Percentiles rank a stretch among this genome's conserved stretches.
These are phyloP conservation scores for Ephydatia muelleri DNA, from an alignment of 37 sponge, comb jelly and placozoan species.

Conservation along the genomic window DNA sequence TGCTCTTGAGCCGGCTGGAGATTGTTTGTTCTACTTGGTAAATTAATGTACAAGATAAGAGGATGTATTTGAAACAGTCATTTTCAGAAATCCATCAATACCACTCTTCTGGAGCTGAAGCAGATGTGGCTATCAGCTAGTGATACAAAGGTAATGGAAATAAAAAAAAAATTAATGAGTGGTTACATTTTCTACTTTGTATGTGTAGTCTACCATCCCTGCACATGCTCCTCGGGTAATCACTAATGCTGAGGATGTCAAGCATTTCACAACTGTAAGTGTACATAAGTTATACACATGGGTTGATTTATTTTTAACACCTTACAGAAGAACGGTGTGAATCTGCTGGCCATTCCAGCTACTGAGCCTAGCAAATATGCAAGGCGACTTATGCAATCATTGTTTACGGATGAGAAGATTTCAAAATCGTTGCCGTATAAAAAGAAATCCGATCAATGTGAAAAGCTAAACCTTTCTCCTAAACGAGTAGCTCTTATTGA, in stretches of 20 bases:
- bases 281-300: neutral
- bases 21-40: too few relatives aligned
- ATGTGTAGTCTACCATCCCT: neutral
- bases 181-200: neutral
- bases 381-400: neutral
- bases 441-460: too few relatives aligned
- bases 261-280: neutral
- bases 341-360: conserved; percentile 1
- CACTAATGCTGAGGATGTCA: neutral
- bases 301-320: neutral
- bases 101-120: neutral
- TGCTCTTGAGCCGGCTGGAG: too few relatives aligned
- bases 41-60: too few relatives aligned
- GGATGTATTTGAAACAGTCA: too few relatives aligned
- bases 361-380: neutral
- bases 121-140: neutral
- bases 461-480: too few relatives aligned
- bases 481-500: neutral
- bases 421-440: too few relatives aligned
- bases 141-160: neutral
- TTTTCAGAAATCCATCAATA: neutral
- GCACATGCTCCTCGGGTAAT: neutral
- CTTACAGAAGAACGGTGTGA: neutral
- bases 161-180: neutral
- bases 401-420: too few relatives aligned